Evolutionary conservation across 2,113 vertebrate genomes (phyloP).

Genomic region (Forbesichthys agassizii): DNA sequence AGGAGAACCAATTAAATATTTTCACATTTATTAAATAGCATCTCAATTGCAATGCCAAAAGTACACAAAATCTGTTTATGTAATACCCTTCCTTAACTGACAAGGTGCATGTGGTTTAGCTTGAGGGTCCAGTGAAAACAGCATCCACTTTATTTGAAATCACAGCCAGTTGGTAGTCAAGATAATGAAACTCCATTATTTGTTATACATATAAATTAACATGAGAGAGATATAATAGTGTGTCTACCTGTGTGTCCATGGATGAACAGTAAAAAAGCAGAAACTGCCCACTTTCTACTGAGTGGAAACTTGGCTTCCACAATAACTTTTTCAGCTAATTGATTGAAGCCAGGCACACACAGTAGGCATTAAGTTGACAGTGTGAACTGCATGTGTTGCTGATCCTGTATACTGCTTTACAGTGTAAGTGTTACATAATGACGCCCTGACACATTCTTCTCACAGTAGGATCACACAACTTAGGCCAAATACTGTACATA

Average conservation of each 20-base stretch:
- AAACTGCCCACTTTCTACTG: conserved; percentile 25
- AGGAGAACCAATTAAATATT: too few relatives aligned
- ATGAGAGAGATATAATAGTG: background rate
- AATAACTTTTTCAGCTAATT: conserved; percentile 53
- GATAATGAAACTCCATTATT: background rate
- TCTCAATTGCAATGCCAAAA: too few relatives aligned
- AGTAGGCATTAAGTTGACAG: conserved; percentile 41
- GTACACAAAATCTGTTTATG: too few relatives aligned
- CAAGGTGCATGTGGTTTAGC: conserved; percentile 29
- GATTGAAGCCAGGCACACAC: conserved; percentile 57
- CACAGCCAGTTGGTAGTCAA: background rate
- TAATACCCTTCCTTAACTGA: conserved; percentile 10
- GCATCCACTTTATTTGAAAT: conserved; percentile 5
- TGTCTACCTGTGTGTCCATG: background rate
- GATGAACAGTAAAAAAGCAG: conserved; percentile 14
- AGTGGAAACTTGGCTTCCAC: conserved; percentile 61
- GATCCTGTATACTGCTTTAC: conserved; percentile 28
- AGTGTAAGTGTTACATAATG: conserved; percentile 39
- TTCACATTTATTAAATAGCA: too few relatives aligned
- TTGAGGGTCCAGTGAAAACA: conserved; percentile 10
- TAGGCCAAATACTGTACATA: background rate
- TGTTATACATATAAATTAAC: background rate
- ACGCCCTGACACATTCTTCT: conserved; percentile 36
- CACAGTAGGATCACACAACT: conserved; percentile 8
- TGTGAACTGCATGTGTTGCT: conserved; percentile 27